A percentile compares a stretch with the other conserved stretches of the same genome.
Evolutionary conservation across 2,113 vertebrate species (phyloP).

Genomic region (Boulengerochromis microlepis): DNA sequence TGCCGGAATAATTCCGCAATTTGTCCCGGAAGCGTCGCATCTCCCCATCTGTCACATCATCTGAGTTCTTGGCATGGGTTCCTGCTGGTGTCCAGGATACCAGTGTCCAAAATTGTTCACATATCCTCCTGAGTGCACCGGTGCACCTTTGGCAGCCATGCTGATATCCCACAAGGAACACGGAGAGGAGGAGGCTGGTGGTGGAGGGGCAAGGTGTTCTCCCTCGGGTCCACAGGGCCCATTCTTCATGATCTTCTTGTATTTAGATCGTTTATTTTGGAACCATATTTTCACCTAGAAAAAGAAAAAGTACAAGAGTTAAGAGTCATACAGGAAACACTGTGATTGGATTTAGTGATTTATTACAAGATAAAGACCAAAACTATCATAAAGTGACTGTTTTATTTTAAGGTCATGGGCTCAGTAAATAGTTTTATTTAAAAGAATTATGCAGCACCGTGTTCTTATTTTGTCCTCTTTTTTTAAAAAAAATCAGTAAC

Average conservation of each 20-base stretch:
- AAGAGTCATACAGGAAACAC: neutral
- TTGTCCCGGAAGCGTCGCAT: neutral
- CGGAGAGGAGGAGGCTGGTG: slow-evolving; percentile 75
- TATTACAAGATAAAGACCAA: neutral
- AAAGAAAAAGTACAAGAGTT: neutral
- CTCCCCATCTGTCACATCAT: slow-evolving; percentile 76
- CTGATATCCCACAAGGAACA: slow-evolving; percentile 81
- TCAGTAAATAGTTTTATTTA: neutral
- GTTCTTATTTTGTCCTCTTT: neutral
- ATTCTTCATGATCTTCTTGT: slow-evolving; percentile 92
- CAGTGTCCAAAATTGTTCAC: slow-evolving; percentile 82
- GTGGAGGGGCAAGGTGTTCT: slow-evolving; percentile 62
- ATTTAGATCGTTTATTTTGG: slow-evolving; percentile 79
- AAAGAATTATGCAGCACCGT: neutral
- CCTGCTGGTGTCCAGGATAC: slow-evolving; percentile 80
- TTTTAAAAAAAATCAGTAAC: neutral
- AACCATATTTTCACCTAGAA: slow-evolving; percentile 93
- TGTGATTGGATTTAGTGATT: neutral
- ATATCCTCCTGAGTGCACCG: slow-evolving; percentile 72
- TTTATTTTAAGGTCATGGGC: neutral
- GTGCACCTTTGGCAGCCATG: slow-evolving; percentile 68
- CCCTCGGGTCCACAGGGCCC: slow-evolving; percentile 73
- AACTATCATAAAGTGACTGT: neutral
- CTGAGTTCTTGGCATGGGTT: slow-evolving; percentile 74
- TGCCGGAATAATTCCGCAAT: neutral